Base-by-base conservation (phyloP, 2,797 vertebrate genomes). In the Chloroceryle inda region DNA sequence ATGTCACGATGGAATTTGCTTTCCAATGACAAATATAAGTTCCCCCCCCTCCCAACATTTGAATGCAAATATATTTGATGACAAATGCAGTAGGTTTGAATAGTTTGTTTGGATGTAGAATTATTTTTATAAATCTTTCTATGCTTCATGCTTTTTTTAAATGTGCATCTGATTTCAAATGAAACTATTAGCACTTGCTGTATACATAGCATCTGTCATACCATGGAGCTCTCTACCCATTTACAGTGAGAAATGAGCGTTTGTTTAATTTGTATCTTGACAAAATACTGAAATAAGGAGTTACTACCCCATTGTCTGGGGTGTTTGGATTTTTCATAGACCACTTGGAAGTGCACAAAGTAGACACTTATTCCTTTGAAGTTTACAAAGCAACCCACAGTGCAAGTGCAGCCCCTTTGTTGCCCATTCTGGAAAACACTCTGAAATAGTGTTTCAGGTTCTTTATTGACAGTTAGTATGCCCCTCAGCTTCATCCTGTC, bases 61-160 rank as follows among this genome's bases (percentile, higher is more conserved):
- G 20, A 66, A 81, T 91, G 64, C 59, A 81, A 76, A 95, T 82
- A 16, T 74, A 20, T 94, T 81, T 87, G 5, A 19, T 59, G 18
- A 76, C 72, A 71, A 89, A 38, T 59, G 20, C 75, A 29, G 8
- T 58, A 81, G n/a, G 6, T 94, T 83, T 85, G 92, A 92, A 94
- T 88, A 77, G 24, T 58, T 88, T 89, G 2, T 80, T 95, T 96
- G 74, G 83, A 68, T 82, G 33, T 80, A 92, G 85, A 83, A 53
- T 52, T 88, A 45, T 90, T 92, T 97, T 69, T 82, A 40, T 88
- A 83, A 91, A 63, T 33, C 55, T 89, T 76, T 71, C 35, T 82
- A 9, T 78, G 47, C 66, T 95, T 97, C 50, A 69, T 50, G 38
- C 55, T 95, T 93, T 94, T 94, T 44, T 91, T 89, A 96, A 96